These are phyloP conservation scores for Rutilus rutilus DNA, from an alignment of 2,113 vertebrate species.

Conservation along the genomic window DNA sequence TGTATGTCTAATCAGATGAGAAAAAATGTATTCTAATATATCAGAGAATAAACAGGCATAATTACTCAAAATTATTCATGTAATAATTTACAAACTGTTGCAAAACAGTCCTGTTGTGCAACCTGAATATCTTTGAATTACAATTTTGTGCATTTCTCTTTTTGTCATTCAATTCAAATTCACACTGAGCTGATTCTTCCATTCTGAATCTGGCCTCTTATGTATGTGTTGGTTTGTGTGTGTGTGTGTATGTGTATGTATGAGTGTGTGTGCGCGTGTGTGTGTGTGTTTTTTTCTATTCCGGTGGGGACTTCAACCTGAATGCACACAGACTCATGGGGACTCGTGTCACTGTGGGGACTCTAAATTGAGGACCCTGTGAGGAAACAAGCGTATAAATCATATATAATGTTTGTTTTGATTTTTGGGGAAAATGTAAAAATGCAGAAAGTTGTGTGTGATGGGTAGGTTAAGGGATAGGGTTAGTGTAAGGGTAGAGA, in stretches of 20 bases:
- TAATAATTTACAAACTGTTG: background rate
- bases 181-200: background rate
- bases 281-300: background rate
- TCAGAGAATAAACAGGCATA: background rate
- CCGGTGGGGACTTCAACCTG: too few species aligned
- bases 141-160: background rate
- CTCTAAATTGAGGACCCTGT: too few species aligned
- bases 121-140: background rate
- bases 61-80: background rate
- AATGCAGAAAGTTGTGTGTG: too few species aligned
- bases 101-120: background rate
- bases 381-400: too few species aligned
- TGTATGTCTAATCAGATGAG: background rate
- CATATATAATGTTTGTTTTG: too few species aligned
- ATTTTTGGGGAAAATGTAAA: too few species aligned
- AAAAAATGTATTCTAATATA: background rate
- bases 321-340: too few species aligned
- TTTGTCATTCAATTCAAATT: background rate
- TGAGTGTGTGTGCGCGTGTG: background rate
- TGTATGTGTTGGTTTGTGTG: background rate
- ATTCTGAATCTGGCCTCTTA: background rate
- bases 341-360: too few species aligned
- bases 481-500: too few species aligned
- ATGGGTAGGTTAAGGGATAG: too few species aligned
- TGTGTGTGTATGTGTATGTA: slow-evolving; percentile 9